phyloP scores from a whole-genome alignment of 1,140 invertebrate species.

The Drosophila kikkawai region DNA sequence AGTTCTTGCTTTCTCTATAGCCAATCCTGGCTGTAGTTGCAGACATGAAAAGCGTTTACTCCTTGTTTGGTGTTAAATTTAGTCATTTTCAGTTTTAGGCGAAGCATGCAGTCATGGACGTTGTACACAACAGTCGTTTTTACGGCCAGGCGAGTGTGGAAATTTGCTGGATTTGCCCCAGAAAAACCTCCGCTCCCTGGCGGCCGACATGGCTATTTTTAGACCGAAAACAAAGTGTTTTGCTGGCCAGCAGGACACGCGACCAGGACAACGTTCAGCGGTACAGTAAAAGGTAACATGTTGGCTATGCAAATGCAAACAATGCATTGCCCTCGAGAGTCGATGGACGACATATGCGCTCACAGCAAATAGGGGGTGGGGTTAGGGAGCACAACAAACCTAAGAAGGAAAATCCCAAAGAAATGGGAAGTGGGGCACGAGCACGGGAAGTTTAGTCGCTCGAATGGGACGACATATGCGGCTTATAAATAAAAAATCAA shows the following conservation, averaged over 20 bases:
- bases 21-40: neutral
- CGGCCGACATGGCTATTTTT: conserved; percentile 62
- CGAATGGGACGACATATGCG: conserved; percentile 67
- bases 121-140: conserved; percentile 42
- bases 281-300: conserved; percentile 26
- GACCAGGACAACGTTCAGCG: conserved; percentile 29
- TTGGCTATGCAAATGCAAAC: conserved; percentile 69
- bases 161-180: conserved; percentile 53
- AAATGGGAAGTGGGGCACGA: conserved; percentile 13
- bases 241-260: conserved; percentile 52
- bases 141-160: conserved; percentile 28
- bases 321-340: conserved; percentile 68
- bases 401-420: conserved; percentile 16
- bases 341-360: conserved; percentile 66
- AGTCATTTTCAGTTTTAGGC: conserved; percentile 35
- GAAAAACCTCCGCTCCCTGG: conserved; percentile 45
- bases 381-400: neutral
- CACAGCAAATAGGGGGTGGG: neutral
- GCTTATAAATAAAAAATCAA: conserved; percentile 80
- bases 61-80: conserved; percentile 34
- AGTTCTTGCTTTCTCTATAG: neutral
- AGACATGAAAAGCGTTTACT: neutral
- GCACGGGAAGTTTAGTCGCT: conserved; percentile 14
- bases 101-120: conserved; percentile 19
- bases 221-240: conserved; percentile 56